These are phyloP conservation scores for Melanostoma scalare DNA, from an alignment of 2,888 invertebrate genomes.

Conservation along the genomic window DNA sequence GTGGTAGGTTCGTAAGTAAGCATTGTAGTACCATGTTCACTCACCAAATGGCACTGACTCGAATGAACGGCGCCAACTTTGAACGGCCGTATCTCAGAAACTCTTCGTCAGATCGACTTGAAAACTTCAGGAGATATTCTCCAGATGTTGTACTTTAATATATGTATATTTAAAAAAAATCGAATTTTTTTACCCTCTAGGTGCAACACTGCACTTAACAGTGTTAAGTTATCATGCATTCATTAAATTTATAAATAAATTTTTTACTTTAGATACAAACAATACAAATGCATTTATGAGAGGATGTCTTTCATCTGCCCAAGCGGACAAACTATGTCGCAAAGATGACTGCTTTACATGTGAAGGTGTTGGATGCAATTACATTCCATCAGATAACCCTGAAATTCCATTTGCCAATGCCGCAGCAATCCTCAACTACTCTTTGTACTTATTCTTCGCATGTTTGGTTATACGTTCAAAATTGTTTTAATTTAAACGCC, in stretches of 20 bases:
- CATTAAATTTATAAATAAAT: constrained; percentile 12
- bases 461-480: constrained; percentile 56
- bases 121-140: too few species aligned
- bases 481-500: constrained; percentile 31
- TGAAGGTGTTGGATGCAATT: constrained; percentile 79
- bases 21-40: too few species aligned
- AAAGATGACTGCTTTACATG: constrained; percentile 78
- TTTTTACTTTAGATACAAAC: constrained; percentile 33
- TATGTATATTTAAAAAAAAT: too few species aligned
- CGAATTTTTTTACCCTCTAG: too few species aligned
- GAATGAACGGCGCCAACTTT: too few species aligned
- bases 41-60: too few species aligned
- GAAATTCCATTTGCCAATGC: constrained; percentile 78
- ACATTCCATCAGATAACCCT: constrained; percentile 74
- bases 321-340: constrained; percentile 76
- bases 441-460: constrained; percentile 74
- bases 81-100: too few species aligned
- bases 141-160: too few species aligned
- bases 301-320: constrained; percentile 78
- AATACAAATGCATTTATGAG: constrained; percentile 77
- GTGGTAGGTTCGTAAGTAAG: too few species aligned
- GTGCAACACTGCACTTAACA: too few species aligned
- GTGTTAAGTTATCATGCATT: background rate
- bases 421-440: constrained; percentile 72
- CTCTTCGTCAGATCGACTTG: too few species aligned